Base-by-base conservation (phyloP, 1,140 invertebrate genomes). In the Tetramorium parvispinum region DNA sequence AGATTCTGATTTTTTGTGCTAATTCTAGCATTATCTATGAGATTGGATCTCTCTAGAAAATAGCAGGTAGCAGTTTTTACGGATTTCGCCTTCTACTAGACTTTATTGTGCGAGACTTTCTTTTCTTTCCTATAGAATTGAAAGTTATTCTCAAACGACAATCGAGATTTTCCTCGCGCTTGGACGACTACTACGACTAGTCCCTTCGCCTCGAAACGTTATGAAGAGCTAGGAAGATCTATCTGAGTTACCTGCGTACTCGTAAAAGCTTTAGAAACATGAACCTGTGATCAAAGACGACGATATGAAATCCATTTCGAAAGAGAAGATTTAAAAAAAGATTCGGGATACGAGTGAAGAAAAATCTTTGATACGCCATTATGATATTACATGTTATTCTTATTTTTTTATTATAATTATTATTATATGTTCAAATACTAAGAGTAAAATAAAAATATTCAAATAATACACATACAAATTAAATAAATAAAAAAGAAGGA, bases 41-140 rank as follows among this genome's bases (percentile, higher is more conserved):
- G 0, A 75, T 40, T 86, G 70, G 78, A 59, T 61, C 73, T 91
- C 86, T 85, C 77, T 83, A 91, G 73, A 92, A 91, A 93, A 91
- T 86, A 90, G 88, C 91, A 93, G 92, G 92, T 93, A 90, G 46
- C 7, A 37, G 21, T 78, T 89, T 87, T 32, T 43, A 66, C 78
- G 65, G 73, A 85, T 89, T 86, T 87, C 37, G 46, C 5, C 71
- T 10, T 32, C 49, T 21, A 43, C 51, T 0, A 24, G 8, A 51
- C 53, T 24, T 46, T 43, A 43, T 78, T 78, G 40, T 78, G 18
- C 0, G 43, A 78, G 18, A 65, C 5, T 16, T 16, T 27, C 10
- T 4, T 27, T 49, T 46, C 18, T 78, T 78, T 78, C 40, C 24
- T 0, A 3, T 21, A 21, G 40, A 78, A 32, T 63, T 3, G 27